Evolutionary conservation across 2,888 invertebrate genomes (phyloP).

Genomic region (Odontocerum albicorne): DNA sequence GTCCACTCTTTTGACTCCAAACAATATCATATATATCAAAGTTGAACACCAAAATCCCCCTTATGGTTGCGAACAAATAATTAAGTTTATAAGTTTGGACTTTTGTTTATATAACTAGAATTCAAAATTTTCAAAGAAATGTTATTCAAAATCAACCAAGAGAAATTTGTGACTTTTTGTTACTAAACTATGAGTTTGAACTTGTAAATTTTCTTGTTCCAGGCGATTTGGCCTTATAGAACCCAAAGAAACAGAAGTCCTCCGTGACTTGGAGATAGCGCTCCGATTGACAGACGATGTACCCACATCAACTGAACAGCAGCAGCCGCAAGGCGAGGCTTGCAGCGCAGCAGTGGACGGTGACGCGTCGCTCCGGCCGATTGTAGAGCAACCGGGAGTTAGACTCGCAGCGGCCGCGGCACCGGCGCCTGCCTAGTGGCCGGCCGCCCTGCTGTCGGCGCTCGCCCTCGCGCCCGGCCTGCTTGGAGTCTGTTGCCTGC

Average conservation of each 20-base stretch:
- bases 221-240: slow-evolving; percentile 91
- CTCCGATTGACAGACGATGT: slow-evolving; percentile 63
- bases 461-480: slow-evolving; percentile 31
- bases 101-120: no score
- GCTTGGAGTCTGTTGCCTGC: slow-evolving; percentile 36
- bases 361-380: slow-evolving; percentile 33
- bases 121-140: no score
- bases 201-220: slow-evolving; percentile 42
- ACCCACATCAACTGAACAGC: slow-evolving; percentile 48
- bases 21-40: no score
- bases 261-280: slow-evolving; percentile 88
- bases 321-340: slow-evolving; percentile 4
- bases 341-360: slow-evolving; percentile 29
- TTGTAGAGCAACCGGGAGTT: slow-evolving; percentile 35
- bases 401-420: slow-evolving; percentile 25
- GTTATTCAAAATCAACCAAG: no score
- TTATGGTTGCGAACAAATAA: no score
- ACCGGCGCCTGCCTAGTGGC: slow-evolving; percentile 35
- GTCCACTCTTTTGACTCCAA: no score
- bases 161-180: no score
- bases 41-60: no score
- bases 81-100: no score
- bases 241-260: slow-evolving; percentile 93
- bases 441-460: slow-evolving; percentile 33
- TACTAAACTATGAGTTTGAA: not conserved